Evolutionary conservation across 2,888 invertebrate species (phyloP), one percentile per base, ranked within the genome.

Genomic region (Leptogaster cylindrica): DNA sequence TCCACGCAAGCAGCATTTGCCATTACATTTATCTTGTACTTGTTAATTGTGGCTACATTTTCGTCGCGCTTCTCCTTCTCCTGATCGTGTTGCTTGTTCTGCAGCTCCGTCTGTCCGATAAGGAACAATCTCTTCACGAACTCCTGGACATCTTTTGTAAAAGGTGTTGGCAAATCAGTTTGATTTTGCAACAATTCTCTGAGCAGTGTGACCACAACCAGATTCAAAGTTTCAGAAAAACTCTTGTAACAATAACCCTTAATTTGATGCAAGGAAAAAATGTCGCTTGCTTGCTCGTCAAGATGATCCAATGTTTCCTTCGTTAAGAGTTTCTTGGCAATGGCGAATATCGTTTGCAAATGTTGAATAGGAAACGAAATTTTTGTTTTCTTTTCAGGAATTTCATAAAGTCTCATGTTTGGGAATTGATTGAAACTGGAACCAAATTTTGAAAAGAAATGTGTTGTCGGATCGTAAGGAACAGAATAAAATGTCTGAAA

Each of bases 1-100:
- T 99, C 97, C 0, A 99, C 95, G 77, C 97, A 98, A 1, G 96
- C 96, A 0, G 97, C 95, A 82, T 97, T 97, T 0, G 96, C 95
- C 89, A 95, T 94, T 0, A 97, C 95, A 76, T 95, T 95, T 33
- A 96, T 89, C 83, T 95, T 94, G 78, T 94, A 95, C 78, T 92
- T 92, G 80, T 95, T 93, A 2, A 95, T 90, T 0, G 91, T 87
- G 1, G 65, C 2, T 0, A 50, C 50, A 79, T 92, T 92, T 68
- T 87, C 90, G 75, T 93, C 93, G 8, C 89, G 83, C 73, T 93
- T 91, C 76, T 94, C 93, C 27, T 88, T 84, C 76, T 93, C 93
- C 23, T 92, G 92, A 76, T 93, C 92, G 75, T 93, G 92, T 74
- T 93, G 91, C 23, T 90, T 86, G 70, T 91, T 91, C 74, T 94